Evolutionary conservation across 1,140 invertebrate genomes (phyloP), one percentile per base, ranked within the genome.

Genomic region (Apis cerana): DNA sequence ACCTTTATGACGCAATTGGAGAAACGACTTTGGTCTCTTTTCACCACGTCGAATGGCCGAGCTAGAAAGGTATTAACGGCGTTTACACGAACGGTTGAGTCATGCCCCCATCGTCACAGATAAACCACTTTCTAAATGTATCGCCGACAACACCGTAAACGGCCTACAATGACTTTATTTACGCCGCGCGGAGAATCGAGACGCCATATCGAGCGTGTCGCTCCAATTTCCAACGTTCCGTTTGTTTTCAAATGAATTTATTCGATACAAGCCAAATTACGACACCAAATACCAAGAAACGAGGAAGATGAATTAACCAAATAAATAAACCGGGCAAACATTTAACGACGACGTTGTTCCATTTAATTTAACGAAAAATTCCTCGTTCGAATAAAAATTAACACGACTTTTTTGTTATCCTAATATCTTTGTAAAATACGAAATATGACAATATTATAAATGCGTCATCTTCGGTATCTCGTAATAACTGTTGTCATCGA

Each of bases 111-210:
- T 90, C 89, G 84, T 85, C 72, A 75, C 62, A 75, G 86, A 88
- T 90, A 88, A 90, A 86, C 87, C 89, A 90, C 90, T 90, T 90
- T 90, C 90, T 90, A 90, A 90, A 90, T 90, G 86, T 83, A 90
- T 89, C 85, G 84, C 61, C 83, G 82, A 77, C 83, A 82, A 84
- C 85, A 87, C 85, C 90, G 86, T 90, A 90, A 90, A 90, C 89
- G 89, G 90, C 84, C 82, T 70, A 90, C 88, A 90, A 90, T 90
- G 74, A 82, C 84, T 90, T 83, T 86, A 90, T 90, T 88, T 80
- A 80, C 68, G 74, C 59, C 86, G 68, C 83, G 77, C 58, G 79
- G 77, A 59, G 78, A 80, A 85, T 61, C 76, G 54, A 59, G 59
- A 74, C 83, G 59, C 56, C 68, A 65, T 76, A 54, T 64, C 62